Percentiles rank a stretch among this genome's conserved stretches.
These are phyloP conservation scores for Dolichotis patagonum DNA, from an alignment of 2,113 vertebrate species.

Conservation along the genomic window DNA sequence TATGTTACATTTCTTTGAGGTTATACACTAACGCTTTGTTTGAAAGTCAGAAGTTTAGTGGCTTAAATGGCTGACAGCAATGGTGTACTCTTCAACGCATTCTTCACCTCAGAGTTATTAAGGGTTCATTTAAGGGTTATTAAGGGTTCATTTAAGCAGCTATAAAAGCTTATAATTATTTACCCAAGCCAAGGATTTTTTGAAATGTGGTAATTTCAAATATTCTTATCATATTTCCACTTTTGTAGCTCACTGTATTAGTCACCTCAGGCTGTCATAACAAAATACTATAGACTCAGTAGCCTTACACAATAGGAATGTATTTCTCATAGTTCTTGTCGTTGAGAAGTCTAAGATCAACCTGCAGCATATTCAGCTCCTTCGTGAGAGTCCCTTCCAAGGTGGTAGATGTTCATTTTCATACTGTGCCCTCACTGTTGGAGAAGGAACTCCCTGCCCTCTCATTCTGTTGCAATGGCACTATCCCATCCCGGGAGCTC, in stretches of 20 bases:
- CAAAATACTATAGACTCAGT: neutral
- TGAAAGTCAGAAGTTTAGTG: constrained; percentile 41
- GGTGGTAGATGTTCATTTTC: neutral
- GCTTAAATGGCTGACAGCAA: neutral
- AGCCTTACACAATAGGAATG: neutral
- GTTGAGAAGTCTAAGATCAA: neutral
- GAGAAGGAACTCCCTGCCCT: neutral
- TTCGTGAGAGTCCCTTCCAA: neutral
- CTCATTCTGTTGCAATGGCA: neutral
- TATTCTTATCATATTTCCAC: constrained; percentile 40
- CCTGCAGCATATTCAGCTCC: neutral
- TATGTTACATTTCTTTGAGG: constrained; percentile 28
- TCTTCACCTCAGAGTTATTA: constrained; percentile 37
- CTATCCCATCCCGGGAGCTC: neutral
- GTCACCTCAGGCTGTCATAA: neutral
- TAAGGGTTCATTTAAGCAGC: constrained; percentile 45
- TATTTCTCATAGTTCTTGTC: neutral
- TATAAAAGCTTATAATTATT: constrained; percentile 22
- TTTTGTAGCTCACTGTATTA: neutral
- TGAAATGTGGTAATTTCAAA: constrained; percentile 34
- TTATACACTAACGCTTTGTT: constrained; percentile 51
- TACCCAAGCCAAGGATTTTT: neutral
- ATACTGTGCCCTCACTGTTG: neutral
- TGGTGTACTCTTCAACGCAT: constrained; percentile 11
- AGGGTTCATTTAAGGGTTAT: constrained; percentile 54